Evolutionary conservation across 2,888 invertebrate genomes (phyloP).

Genomic region (Horisme vitalbata): DNA sequence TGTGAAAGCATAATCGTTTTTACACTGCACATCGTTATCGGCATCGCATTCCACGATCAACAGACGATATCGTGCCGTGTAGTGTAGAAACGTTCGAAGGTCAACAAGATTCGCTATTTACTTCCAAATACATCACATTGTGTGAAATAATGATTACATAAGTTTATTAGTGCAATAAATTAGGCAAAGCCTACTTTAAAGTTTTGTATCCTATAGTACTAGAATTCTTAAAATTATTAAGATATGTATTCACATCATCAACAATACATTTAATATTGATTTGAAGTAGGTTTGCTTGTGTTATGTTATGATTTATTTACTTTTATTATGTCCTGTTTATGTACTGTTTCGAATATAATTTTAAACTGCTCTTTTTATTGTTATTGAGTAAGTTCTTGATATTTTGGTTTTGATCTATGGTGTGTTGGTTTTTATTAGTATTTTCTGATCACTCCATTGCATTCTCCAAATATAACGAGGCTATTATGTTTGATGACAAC

Average conservation of each 20-base stretch:
- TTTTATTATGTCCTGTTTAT: constrained; percentile 40
- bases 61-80: too few relatives aligned
- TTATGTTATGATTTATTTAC: constrained; percentile 27
- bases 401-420: constrained; percentile 21
- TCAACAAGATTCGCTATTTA: constrained; percentile 44
- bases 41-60: too few relatives aligned
- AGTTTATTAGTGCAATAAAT: constrained; percentile 79
- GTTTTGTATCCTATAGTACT: constrained; percentile 74
- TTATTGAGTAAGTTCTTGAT: constrained; percentile 24
- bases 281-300: constrained; percentile 31
- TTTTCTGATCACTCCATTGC: constrained; percentile 37
- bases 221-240: constrained; percentile 53
- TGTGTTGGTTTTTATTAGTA: constrained; percentile 26
- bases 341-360: constrained; percentile 55
- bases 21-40: too few relatives aligned
- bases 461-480: constrained; percentile 68
- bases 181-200: constrained; percentile 78
- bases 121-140: constrained; percentile 66
- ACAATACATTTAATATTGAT: constrained; percentile 48
- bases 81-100: too few relatives aligned
- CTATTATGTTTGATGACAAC: constrained; percentile 58
- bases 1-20: too few relatives aligned
- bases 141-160: constrained; percentile 69
- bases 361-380: constrained; percentile 51
- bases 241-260: constrained; percentile 41